Conservation (phyloP, 1,140 invertebrate species). For the Drosophila yakuba region DNA sequence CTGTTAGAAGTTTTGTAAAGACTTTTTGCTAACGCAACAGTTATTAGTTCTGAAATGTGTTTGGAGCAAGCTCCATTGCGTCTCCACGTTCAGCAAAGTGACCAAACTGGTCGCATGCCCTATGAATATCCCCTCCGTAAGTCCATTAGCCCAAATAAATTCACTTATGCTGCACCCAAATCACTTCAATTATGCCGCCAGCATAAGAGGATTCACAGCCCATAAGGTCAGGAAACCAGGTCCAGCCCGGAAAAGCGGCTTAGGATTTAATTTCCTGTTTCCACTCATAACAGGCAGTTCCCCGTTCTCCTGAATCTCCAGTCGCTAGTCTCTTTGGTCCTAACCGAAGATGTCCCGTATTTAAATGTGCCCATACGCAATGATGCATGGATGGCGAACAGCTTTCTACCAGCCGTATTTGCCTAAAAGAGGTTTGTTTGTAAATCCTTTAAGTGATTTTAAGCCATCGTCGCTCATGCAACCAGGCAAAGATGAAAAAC, state of each 20-base stretch:
- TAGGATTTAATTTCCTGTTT: constrained; percentile 61
- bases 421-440: constrained; percentile 5
- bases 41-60: neutral
- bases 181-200: constrained; percentile 53
- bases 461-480: constrained; percentile 48
- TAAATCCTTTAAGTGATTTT: constrained; percentile 62
- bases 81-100: neutral
- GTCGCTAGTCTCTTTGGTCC: neutral
- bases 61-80: neutral
- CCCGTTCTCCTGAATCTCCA: too few species aligned
- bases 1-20: too few species aligned
- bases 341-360: constrained; percentile 52
- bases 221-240: constrained; percentile 14
- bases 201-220: constrained; percentile 1
- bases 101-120: neutral
- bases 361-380: constrained; percentile 62
- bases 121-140: constrained; percentile 3
- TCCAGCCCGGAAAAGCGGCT: constrained; percentile 22
- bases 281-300: constrained; percentile 32
- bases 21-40: too few species aligned
- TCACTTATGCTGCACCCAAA: constrained; percentile 45
- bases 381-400: constrained; percentile 9
- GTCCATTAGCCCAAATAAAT: constrained; percentile 33
- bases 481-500: constrained; percentile 24
- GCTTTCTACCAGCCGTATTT: constrained; percentile 2